These are phyloP conservation scores for Hemicrepidius hirtus DNA, from an alignment of 2,888 invertebrate species.

Conservation along the genomic window DNA sequence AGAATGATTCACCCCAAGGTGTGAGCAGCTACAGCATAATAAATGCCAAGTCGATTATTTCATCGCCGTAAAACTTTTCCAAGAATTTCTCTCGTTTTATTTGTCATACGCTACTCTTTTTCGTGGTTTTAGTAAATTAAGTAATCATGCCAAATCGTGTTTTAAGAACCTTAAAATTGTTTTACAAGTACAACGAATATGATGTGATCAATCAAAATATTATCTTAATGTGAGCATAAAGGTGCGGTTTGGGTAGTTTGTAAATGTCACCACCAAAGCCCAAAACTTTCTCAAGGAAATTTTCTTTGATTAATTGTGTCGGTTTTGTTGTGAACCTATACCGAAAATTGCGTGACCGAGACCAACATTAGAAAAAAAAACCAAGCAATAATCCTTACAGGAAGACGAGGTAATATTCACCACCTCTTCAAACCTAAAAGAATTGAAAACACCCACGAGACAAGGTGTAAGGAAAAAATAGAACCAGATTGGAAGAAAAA, in stretches of 20 bases:
- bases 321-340: no score
- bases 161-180: neutral
- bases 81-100: neutral
- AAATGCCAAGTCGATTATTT: neutral
- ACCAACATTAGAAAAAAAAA: no score
- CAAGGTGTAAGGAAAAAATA: neutral
- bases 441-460: slow-evolving; percentile 7
- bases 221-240: neutral
- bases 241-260: slow-evolving; percentile 16
- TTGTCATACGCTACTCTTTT: neutral
- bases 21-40: neutral
- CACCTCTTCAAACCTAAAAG: slow-evolving; percentile 2
- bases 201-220: slow-evolving; percentile 12
- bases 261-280: slow-evolving; percentile 1
- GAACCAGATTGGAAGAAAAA: slow-evolving; percentile 22
- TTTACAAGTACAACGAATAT: neutral
- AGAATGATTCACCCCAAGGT: neutral
- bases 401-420: slow-evolving; percentile 16
- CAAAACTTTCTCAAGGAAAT: neutral
- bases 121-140: neutral
- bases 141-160: neutral
- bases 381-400: no score
- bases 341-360: no score
- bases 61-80: no score
- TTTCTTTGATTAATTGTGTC: slow-evolving; percentile 8